Percentiles rank a stretch among this genome's conserved stretches.
phyloP scores from a whole-genome alignment of 1,140 invertebrate species.

The Helicoverpa armigera region DNA sequence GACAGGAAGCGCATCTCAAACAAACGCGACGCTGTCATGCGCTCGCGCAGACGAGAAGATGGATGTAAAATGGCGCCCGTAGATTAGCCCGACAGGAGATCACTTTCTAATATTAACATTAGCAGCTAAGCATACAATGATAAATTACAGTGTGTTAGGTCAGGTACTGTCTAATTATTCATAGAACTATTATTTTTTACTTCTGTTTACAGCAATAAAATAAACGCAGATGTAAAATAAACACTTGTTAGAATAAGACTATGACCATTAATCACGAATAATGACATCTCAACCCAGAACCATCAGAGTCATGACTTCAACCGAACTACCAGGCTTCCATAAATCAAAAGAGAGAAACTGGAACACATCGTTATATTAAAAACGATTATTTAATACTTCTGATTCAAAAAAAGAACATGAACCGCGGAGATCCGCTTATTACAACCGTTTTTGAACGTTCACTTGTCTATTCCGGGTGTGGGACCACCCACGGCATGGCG shows the following conservation, averaged over 20 bases:
- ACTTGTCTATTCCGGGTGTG: conserved; percentile 74
- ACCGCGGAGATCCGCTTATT: conserved; percentile 66
- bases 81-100: conserved; percentile 46
- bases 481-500: conserved; percentile 70
- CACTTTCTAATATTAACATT: conserved; percentile 49
- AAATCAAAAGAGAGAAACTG: conserved; percentile 37
- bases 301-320: conserved; percentile 14
- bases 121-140: conserved; percentile 42
- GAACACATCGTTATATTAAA: conserved; percentile 29
- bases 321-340: conserved; percentile 20
- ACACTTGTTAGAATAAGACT: conserved; percentile 1
- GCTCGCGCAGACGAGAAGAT: conserved; percentile 50
- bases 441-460: conserved; percentile 56
- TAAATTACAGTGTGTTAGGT: conserved; percentile 48
- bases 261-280: conserved; percentile 19
- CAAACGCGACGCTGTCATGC: conserved; percentile 55
- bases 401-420: conserved; percentile 40
- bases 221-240: background rate
- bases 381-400: conserved; percentile 27
- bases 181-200: conserved; percentile 12
- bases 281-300: conserved; percentile 13
- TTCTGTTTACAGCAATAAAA: background rate
- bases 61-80: conserved; percentile 46
- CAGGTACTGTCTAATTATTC: conserved; percentile 37
- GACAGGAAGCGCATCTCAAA: conserved; percentile 70